phyloP scores from a whole-genome alignment of 2,113 vertebrate genomes.

The Caloenas nicobarica region DNA sequence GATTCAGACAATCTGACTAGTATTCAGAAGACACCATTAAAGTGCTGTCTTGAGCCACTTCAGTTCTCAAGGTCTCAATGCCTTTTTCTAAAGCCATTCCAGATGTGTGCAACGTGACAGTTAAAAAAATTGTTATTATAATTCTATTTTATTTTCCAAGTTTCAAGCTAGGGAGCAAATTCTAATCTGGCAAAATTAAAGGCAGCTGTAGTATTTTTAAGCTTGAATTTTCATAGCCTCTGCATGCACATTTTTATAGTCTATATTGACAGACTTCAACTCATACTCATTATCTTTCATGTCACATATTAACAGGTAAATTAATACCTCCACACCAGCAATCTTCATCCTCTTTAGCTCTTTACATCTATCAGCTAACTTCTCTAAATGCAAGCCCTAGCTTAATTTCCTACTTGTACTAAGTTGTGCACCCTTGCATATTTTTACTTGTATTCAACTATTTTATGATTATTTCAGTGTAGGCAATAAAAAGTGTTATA shows the following conservation, averaged over 20 bases:
- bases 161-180: neutral
- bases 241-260: neutral
- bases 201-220: neutral
- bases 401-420: neutral
- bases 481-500: neutral
- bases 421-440: neutral
- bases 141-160: neutral
- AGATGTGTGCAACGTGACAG: neutral
- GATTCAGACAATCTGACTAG: neutral
- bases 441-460: neutral
- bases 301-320: neutral
- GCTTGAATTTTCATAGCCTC: neutral
- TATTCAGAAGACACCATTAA: neutral
- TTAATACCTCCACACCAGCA: neutral
- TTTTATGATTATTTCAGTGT: neutral
- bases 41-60: neutral
- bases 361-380: neutral
- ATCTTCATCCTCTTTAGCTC: neutral
- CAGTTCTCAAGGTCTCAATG: neutral
- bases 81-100: neutral
- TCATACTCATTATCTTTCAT: neutral
- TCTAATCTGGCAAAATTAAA: neutral
- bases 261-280: neutral
- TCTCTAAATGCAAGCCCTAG: neutral
- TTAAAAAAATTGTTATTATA: neutral